Evolutionary conservation across 37 sponge, comb jelly and placozoan species (phyloP).

Genomic region (Agelas oroides): DNA sequence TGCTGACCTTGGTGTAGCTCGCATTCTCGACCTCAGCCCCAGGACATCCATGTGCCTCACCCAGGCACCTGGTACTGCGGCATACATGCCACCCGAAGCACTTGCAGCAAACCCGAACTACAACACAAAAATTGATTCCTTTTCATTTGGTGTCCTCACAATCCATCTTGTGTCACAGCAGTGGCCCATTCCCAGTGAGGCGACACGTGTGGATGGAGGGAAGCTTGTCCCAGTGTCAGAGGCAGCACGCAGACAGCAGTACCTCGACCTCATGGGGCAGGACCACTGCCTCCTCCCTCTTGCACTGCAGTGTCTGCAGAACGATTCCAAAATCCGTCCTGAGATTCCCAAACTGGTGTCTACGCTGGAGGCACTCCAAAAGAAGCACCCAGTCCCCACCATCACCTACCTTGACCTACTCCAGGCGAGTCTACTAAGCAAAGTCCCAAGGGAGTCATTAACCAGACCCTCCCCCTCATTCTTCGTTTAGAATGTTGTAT

Average conservation of each 20-base stretch:
- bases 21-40: conserved; percentile 34
- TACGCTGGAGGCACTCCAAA: conserved; percentile 31
- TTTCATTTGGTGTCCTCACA: conserved; percentile 54
- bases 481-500: too few relatives aligned
- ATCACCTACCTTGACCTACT: conserved; percentile 55
- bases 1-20: conserved; percentile 62
- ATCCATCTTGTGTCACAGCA: conserved; percentile 47
- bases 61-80: conserved; percentile 48
- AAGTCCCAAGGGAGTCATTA: not conserved
- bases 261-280: conserved; percentile 31
- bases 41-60: conserved; percentile 16
- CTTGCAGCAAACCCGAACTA: conserved; percentile 30
- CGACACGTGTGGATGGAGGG: conserved; percentile 2
- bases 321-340: conserved; percentile 44
- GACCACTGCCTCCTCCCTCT: conserved; percentile 49
- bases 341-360: conserved; percentile 3
- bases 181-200: conserved; percentile 57
- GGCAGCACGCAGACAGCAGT: conserved; percentile 29
- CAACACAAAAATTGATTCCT: conserved; percentile 42
- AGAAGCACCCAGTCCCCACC: conserved; percentile 30
- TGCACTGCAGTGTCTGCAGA: conserved; percentile 47
- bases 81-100: conserved; percentile 58
- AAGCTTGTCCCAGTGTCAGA: conserved; percentile 42
- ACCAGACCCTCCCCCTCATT: too few relatives aligned
- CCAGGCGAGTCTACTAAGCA: conserved; percentile 18